Base-by-base conservation (phyloP, 1,140 invertebrate genomes). In the Lithobius niger region DNA sequence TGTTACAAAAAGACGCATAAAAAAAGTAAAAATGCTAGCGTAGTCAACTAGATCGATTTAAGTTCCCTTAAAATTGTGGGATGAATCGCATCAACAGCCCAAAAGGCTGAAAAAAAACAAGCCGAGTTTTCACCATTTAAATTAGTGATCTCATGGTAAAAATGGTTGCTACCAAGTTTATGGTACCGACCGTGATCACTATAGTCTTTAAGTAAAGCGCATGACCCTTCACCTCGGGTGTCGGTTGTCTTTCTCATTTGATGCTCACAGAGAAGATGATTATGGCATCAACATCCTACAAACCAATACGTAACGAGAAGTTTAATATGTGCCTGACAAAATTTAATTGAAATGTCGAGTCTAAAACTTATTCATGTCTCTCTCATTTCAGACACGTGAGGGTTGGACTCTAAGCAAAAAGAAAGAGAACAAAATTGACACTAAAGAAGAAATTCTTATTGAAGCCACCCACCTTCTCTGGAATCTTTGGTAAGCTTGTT, bases 401-500 rank as follows among this genome's bases (percentile, higher is more conserved):
- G 44, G 44, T 18, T 47, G 44, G 10, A 6, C 22, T 10, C 6
- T 47, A 6, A 13, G 13, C 6, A 47, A 47, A 21, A 47, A 47
- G 44, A 47, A 15, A 18, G 44, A 13, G 10, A 36, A 24, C 6
- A 54, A 54, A 22, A 49, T 54, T 45, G 36, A 54, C 31, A 22
- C 52, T 10, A 54, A 51, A 18, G 6, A 6, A n/a, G 52, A 54
- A 48, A 26, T 26, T 18, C 24, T 54, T 4, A 47, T 54, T 13
- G 44, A 54, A 4, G 43, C 52, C 13, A 45, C 24, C 31, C 10
- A 54, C 22, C 22, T 54, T 28, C 25, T 54, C 6, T 54, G 28
- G 18, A 54, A 54, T 24, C 48, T 54, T 52, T 54, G 52, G 52
- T 54, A 22, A 13, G 44, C n/a, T 40, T 10, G 18, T 40, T 10